Base-by-base conservation (phyloP, 2,113 vertebrate genomes). In the Rhynchomys soricoides region DNA sequence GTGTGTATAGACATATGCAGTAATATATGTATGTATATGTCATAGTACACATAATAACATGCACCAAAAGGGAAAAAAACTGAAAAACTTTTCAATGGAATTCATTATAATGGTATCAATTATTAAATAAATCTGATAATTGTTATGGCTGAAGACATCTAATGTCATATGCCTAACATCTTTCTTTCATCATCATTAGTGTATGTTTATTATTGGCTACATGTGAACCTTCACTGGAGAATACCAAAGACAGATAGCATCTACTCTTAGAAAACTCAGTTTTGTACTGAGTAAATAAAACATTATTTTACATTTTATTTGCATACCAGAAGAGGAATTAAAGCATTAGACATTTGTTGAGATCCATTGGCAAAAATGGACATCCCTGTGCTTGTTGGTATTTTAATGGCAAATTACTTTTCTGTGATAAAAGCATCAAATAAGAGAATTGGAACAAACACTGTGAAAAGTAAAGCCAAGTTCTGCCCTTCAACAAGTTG, bases 401-500 rank as follows among this genome's bases (percentile, higher is more conserved):
- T 94, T 96, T 90, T 66, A 8, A 71, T 93, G 45, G 45, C 50
- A 11, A 70, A 83, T 31, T 71, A 75, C 7, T 85, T 89, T 85
- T 75, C 78, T 95, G 55, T 85, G 86, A 91, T 95, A 88, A 93
- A 70, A 77, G 87, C 83, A 86, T 96, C 57, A 94, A 16, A 78
- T 94, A 93, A 86, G 52, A 82, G 66, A 94, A 75, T 95, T 90
- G 55, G 15, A 94, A 89, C 29, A 93, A 94, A 92, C n/a, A 87
- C 22, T 90, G 34, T 70, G 78, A 94, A 91, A 94, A 94, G 1
- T 10, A 88, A 82, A 93, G 68, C 52, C 62, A 97, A 86, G 9
- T 88, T 91, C 13, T 92, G 45, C 24, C 73, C 88, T 91, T 97
- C 94, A 96, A 17, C 40, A 86, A 85, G 74, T 52, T 93, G 34